Base-by-base conservation (phyloP, 1,140 invertebrate species). In the Sinonovacula constricta region DNA sequence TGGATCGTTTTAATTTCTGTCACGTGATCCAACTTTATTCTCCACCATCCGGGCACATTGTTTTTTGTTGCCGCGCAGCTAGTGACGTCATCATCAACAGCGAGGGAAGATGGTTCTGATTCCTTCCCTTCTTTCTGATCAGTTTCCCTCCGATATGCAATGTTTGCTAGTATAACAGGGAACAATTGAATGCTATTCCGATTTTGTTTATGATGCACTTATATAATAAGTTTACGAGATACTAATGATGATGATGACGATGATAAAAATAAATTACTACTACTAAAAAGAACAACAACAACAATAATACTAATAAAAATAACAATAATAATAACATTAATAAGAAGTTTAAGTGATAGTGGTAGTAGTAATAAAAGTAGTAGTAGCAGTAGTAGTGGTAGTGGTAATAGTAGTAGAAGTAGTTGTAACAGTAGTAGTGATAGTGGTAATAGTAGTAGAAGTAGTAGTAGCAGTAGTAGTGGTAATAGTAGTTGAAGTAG, bases 1-100 rank as follows among this genome's bases (percentile, higher is more conserved):
- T 34, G 22, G 14, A 78, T 15, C 28, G 33, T 60, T 33, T 34
- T 63, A 5, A 78, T 39, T n/a, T 3, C 24, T 24, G 30, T 60
- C 0, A 63, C 67, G 31, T 63, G 31, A 18, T 63, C 65, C n/a
- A 78, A 45, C 36, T 34, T 49, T 3, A 78, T 57, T 7, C n/a
- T 18, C 75, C 75, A 78, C 75, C 75, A 78, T 12, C 75, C 75
- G 22, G 75, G 75, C 12, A 69, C 26, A 3, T 30, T 33, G 12
- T 39, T 1, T 53, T 51, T 26, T 3, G 75, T 60, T 4, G 45
- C n/a, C 3, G 75, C 24, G 60, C 75, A 78, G 28, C 65, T 78
- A 3, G 12, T 14, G 56, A 51, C 39, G 34, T 22, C 36, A 49
- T 62, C 75, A 68, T 78, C 75, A 22, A 78, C 75, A 2, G 75